phyloP scores from a whole-genome alignment of 2,113 vertebrate genomes.

The Bos indicus region DNA sequence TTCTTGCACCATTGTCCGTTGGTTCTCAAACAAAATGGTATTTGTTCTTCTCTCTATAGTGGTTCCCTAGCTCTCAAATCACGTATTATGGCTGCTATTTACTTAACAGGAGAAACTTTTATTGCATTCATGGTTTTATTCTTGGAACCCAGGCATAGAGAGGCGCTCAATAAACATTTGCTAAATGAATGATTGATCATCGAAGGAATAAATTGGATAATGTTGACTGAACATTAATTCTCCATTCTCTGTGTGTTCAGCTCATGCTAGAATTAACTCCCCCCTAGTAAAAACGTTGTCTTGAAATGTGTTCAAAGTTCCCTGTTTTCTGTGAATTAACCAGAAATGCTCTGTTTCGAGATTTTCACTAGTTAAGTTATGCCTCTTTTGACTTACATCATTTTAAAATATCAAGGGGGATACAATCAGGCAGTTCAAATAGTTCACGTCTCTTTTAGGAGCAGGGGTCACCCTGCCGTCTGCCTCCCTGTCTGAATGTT shows the following conservation, averaged over 20 bases:
- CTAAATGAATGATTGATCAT: neutral
- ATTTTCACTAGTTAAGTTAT: neutral
- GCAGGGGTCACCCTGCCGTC: accelerated
- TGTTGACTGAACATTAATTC: neutral
- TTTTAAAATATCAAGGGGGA: neutral
- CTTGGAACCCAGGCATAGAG: neutral
- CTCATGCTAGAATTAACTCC: neutral
- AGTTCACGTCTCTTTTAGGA: accelerated
- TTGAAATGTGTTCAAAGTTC: neutral
- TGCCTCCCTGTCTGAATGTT: neutral
- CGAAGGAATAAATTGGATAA: neutral
- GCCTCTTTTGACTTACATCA: neutral
- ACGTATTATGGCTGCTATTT: accelerated
- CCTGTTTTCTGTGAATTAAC: neutral
- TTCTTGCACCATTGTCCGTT: neutral
- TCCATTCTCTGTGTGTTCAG: neutral
- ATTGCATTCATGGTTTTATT: too few relatives aligned
- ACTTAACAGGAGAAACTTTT: neutral
- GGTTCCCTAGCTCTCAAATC: neutral
- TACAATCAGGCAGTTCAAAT: too few relatives aligned
- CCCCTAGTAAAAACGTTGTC: neutral
- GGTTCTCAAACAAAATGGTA: neutral
- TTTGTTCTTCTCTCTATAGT: accelerated
- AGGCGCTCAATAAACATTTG: accelerated
- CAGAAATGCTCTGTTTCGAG: neutral